Evolutionary conservation across 2,888 invertebrate species (phyloP), one percentile per base, ranked within the genome.

Genomic region (Acleris emargana): DNA sequence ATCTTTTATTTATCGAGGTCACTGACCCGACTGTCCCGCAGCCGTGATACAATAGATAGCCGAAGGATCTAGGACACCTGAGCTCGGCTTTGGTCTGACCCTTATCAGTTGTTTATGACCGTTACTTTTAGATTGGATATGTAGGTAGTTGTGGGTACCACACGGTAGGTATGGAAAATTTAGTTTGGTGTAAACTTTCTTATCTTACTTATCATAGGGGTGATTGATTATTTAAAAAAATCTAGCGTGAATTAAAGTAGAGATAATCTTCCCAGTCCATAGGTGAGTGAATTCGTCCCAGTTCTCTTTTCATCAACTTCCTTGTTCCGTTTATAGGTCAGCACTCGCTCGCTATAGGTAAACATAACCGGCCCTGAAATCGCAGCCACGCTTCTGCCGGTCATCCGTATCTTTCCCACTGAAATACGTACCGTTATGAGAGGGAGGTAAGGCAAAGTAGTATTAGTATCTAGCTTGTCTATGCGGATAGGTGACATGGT

Each of bases 321-420:
- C 55, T 25, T 25, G 45, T 47, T 49, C 42, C 60, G 54, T 64
- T 64, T 64, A 59, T 64, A 64, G 64, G 64, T 64, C 64, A 64
- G 51, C 57, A 57, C 20, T 53, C 55, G 55, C 55, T 32, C 51
- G 58, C 59, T 59, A 58, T 52, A 38, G 38, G 38, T 38, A 58
- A 58, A 63, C 62, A 63, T 63, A 64, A 58, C 53, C 49, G 55
- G 59, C 64, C 59, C 50, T 60, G 60, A 60, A 57, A 57, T 47
- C 60, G 32, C 62, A 42, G 63, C 60, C 60, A 54, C 53, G 64
- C 63, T 18, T 49, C 49, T 18, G 18, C 54, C 57, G 43, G 62
- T 43, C 64, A 28, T 47, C 53, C 53, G 17, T 17, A 17, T 45
- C 54, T 18, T 22, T 32, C 53, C 18, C 28, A 54, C 16, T 42